These are phyloP conservation scores for Pristionchus japonicus DNA, from an alignment of 2,888 invertebrate genomes.

Conservation along the genomic window DNA sequence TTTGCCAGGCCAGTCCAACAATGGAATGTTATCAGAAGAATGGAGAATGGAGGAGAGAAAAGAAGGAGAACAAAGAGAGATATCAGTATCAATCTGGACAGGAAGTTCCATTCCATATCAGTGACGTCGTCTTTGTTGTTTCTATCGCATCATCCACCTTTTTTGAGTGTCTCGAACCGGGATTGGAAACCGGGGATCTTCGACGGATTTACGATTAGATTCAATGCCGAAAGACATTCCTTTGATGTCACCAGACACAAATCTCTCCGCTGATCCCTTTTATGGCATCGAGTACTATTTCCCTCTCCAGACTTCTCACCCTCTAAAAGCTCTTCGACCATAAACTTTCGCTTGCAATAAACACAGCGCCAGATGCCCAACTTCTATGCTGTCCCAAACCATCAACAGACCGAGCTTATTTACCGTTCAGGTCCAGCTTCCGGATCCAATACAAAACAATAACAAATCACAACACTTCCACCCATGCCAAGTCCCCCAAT, in stretches of 20 bases:
- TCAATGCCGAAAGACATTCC: not conserved
- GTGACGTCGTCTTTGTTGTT: not conserved
- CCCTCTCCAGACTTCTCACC: not conserved
- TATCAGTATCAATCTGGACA: conserved; percentile 20
- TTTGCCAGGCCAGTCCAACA: not conserved
- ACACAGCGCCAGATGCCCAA: not conserved
- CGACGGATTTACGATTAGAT: not conserved
- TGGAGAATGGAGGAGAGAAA: not conserved
- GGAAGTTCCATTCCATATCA: conserved; percentile 33
- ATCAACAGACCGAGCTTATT: not conserved
- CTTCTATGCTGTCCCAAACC: not conserved
- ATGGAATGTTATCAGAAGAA: conserved; percentile 23
- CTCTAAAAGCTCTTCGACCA: not conserved
- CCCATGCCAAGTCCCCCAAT: not conserved
- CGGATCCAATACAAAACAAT: no score
- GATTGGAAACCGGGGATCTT: not conserved
- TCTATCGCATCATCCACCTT: not conserved
- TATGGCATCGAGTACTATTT: not conserved
- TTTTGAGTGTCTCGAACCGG: not conserved
- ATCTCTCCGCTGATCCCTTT: not conserved
- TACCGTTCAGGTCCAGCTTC: not conserved
- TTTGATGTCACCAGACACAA: not conserved
- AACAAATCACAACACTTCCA: not conserved
- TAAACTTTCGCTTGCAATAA: not conserved
- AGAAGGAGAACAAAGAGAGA: not conserved